Evolutionary conservation across 2,888 invertebrate genomes (phyloP).

Genomic region (Pseudanteris insignis): DNA sequence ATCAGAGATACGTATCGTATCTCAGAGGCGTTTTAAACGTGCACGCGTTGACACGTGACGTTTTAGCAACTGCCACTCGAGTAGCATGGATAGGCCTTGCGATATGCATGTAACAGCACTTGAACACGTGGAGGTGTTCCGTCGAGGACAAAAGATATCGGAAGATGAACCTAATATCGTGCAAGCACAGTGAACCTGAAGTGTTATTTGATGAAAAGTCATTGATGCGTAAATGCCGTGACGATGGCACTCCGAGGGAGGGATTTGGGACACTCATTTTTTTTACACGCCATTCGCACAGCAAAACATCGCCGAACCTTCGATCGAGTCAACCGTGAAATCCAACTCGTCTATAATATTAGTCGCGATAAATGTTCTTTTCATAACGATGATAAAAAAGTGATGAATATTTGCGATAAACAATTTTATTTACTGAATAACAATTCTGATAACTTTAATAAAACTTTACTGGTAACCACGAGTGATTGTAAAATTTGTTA

Average conservation of each 20-base stretch:
- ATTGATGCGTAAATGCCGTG: slow-evolving; percentile 54
- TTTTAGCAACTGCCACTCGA: slow-evolving; percentile 26
- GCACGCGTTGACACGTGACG: slow-evolving; percentile 42
- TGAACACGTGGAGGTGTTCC: slow-evolving; percentile 20
- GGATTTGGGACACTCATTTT: slow-evolving; percentile 16
- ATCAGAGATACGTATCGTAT: slow-evolving; percentile 15
- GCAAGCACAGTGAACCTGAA: slow-evolving; percentile 40
- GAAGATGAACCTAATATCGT: slow-evolving; percentile 32
- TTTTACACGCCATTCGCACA: slow-evolving; percentile 23
- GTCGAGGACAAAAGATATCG: slow-evolving; percentile 29
- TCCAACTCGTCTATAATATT: too few relatives aligned
- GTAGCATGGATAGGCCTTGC: slow-evolving; percentile 31
- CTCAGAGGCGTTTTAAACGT: slow-evolving; percentile 28
- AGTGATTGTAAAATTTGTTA: too few relatives aligned
- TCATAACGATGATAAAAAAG: too few relatives aligned
- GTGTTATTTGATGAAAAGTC: slow-evolving; percentile 57
- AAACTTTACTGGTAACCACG: too few relatives aligned
- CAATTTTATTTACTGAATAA: too few relatives aligned
- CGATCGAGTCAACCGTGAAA: slow-evolving; percentile 1
- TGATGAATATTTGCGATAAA: too few relatives aligned
- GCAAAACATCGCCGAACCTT: slow-evolving; percentile 1
- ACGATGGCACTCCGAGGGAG: slow-evolving; percentile 31
- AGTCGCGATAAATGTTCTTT: too few relatives aligned
- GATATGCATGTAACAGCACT: slow-evolving; percentile 23
- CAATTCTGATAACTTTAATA: too few relatives aligned